phyloP scores from a whole-genome alignment of 2,113 vertebrate genomes.

The Synodontis membranacea region DNA sequence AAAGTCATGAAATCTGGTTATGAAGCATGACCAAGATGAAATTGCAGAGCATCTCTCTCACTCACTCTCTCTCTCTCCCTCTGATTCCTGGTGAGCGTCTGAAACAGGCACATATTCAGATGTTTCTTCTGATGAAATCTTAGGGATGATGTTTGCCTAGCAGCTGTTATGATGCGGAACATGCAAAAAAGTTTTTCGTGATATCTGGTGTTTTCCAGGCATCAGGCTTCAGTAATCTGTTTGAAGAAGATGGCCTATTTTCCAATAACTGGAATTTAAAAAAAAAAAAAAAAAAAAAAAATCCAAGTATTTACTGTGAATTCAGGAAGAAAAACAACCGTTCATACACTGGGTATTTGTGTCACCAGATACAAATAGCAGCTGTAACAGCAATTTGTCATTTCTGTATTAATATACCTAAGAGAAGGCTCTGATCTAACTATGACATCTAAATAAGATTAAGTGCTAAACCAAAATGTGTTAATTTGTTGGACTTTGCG shows the following conservation, averaged over 20 bases:
- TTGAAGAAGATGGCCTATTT: slow-evolving; percentile 1
- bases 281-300: too few relatives aligned
- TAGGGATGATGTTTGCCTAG: slow-evolving; percentile 40
- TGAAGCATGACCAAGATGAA: slow-evolving; percentile 54
- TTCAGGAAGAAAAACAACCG: neutral
- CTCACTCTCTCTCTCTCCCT: neutral
- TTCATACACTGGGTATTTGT: neutral
- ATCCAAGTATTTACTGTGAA: neutral
- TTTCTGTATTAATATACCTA: neutral
- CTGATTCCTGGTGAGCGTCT: slow-evolving; percentile 23
- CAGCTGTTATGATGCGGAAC: slow-evolving; percentile 18
- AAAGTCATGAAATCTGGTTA: slow-evolving; percentile 59
- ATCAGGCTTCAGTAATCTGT: slow-evolving; percentile 12
- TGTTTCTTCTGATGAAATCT: slow-evolving; percentile 33
- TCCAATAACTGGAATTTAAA: neutral
- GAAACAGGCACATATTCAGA: slow-evolving; percentile 22
- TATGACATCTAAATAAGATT: neutral
- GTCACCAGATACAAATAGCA: neutral
- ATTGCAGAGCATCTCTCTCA: slow-evolving; percentile 45
- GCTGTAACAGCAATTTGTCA: neutral
- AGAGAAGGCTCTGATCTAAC: neutral
- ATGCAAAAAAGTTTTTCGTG: slow-evolving; percentile 18
- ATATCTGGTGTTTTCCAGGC: slow-evolving; percentile 27
- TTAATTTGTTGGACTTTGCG: slow-evolving; percentile 5
- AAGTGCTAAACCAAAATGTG: slow-evolving; percentile 11